phyloP scores from a whole-genome alignment of 2,888 invertebrate genomes.

The Saturnia japonica region DNA sequence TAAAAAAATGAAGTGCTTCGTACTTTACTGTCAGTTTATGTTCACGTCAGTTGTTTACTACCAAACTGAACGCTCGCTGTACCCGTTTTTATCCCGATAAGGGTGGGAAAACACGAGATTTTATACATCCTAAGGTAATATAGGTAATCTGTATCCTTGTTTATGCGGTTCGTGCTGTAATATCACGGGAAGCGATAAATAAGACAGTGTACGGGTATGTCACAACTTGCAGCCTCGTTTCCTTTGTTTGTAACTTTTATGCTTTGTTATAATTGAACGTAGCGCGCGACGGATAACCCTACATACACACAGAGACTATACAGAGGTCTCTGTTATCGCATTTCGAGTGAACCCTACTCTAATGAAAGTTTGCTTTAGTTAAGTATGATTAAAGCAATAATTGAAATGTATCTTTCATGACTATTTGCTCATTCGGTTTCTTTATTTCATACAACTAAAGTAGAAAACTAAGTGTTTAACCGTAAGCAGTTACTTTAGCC shows the following conservation, averaged over 20 bases:
- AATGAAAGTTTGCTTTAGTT: constrained; percentile 24
- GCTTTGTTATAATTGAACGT: constrained; percentile 54
- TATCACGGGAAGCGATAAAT: constrained; percentile 59
- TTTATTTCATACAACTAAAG: no score
- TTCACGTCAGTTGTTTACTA: constrained; percentile 27
- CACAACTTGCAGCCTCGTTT: constrained; percentile 48
- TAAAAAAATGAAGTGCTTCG: background rate
- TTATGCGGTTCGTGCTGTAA: constrained; percentile 52
- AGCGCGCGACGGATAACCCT: constrained; percentile 31
- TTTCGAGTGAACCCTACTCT: constrained; percentile 18
- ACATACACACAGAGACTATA: constrained; percentile 29
- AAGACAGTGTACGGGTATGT: constrained; percentile 47
- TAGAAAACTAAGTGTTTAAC: no score
- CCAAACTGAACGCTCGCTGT: constrained; percentile 25
- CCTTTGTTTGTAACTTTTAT: constrained; percentile 57
- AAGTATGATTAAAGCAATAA: constrained; percentile 19
- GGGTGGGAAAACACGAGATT: constrained; percentile 45
- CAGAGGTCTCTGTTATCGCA: constrained; percentile 19
- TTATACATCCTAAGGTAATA: constrained; percentile 40
- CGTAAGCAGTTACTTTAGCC: no score
- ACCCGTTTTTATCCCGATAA: constrained; percentile 38
- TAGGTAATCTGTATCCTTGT: constrained; percentile 51
- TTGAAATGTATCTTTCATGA: background rate
- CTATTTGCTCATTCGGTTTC: background rate
- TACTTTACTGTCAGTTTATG: background rate